Percentiles rank a stretch among this genome's conserved stretches.
Evolutionary conservation across 2,113 vertebrate genomes (phyloP).

Genomic region (Gymnobelideus leadbeateri): DNA sequence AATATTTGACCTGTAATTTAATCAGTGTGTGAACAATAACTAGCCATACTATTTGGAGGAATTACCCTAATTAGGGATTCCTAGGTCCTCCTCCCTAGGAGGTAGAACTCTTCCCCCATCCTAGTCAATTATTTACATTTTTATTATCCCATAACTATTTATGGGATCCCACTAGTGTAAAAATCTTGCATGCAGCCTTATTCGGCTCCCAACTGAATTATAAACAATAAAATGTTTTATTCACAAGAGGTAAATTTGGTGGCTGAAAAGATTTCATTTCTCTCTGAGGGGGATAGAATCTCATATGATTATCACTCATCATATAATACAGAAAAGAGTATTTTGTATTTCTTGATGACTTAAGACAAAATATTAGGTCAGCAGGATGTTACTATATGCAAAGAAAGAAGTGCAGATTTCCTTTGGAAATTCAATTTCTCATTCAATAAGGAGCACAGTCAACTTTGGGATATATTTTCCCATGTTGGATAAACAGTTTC

Average conservation of each 20-base stretch:
- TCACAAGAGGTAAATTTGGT: conserved; percentile 44
- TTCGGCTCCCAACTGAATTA: conserved; percentile 36
- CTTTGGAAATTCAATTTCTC: conserved; percentile 55
- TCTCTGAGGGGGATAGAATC: neutral
- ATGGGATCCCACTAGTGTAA: neutral
- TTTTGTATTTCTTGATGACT: conserved; percentile 43
- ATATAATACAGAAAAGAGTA: conserved; percentile 41
- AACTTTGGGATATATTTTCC: neutral
- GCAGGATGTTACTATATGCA: conserved; percentile 19
- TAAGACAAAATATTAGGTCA: conserved; percentile 30
- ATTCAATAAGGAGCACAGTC: conserved; percentile 49
- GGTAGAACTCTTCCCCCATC: neutral
- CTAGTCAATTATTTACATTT: neutral
- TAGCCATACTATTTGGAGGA: neutral
- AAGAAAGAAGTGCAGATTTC: conserved; percentile 55
- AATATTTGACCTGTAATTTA: neutral
- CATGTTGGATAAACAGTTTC: conserved; percentile 48
- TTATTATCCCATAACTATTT: conserved; percentile 7
- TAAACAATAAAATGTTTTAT: conserved; percentile 56
- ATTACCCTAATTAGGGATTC: neutral
- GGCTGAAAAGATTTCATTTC: conserved; percentile 40
- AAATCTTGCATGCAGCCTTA: neutral
- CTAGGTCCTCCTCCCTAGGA: neutral
- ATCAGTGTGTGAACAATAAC: neutral
- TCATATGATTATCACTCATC: neutral